Evolutionary conservation across 1,140 invertebrate genomes (phyloP), one percentile per base, ranked within the genome.

Genomic region (Papilio glaucus): DNA sequence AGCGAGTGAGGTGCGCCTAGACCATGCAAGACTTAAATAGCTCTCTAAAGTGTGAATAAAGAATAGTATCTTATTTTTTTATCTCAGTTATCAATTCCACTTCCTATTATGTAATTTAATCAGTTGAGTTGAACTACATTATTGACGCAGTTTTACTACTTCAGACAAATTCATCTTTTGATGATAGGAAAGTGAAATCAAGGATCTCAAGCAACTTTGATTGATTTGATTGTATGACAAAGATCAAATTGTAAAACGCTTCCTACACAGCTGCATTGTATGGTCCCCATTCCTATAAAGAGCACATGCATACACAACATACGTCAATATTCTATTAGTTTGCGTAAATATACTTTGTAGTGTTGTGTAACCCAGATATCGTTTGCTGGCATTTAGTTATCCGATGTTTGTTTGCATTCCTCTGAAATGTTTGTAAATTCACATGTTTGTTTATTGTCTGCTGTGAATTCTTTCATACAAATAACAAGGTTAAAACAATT

Each of bases 361-460:
- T 57, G 18, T 57, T 24, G 18, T 24, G 49, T 57, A 57, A 57
- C 21, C 24, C 49, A 24, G 21, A 21, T 57, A 57, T 57, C 21
- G 49, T 57, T 57, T 24, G 24, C 18, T 57, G 18, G 21, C 5
- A 33, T 33, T 57, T 26, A 57, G 18, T 57, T 57, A 21, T 57
- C 49, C 49, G 49, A 24, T 33, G 8, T 53, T 41, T 65, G 37
- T 65, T 65, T 41, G 33, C 62, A 39, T 65, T 65, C 62, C 37
- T 13, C 12, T 39, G 37, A n/a, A 65, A 65, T 41, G 62, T 38
- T 62, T 62, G 26, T n/a, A 33, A 15, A 15, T 33, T 65, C 15
- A 37, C 18, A 38, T 65, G 33, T 65, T 65, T 65, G 62, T 65
- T 65, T 65, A 39, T 65, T 65, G 62, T 65, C 18, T 65, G 37